Evolutionary conservation across 2,797 vertebrate species (phyloP), one percentile per base, ranked within the genome.

Genomic region (Microcaecilia unicolor): DNA sequence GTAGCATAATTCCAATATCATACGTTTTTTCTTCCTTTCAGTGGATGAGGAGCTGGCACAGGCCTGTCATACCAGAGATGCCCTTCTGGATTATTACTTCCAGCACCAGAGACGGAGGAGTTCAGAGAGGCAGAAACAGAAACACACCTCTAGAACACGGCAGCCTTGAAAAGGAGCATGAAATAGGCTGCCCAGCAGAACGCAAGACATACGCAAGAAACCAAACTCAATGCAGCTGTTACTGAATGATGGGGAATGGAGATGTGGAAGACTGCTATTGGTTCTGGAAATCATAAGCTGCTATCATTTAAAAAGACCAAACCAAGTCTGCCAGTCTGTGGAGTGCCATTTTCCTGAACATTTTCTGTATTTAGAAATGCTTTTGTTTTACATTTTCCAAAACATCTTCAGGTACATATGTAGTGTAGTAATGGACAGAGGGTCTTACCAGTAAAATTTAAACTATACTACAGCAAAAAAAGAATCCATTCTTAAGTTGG

Each of bases 21-120:
- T 49, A 28, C 54, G n/a, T 18, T 9, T 6, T 30, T 37, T 51
- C 49, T 67, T 30, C 20, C 44, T 73, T 73, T 39, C 59, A 84
- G 77, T 55, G 22, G 36, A 80, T 3, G 35, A 64, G 33, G 67
- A 81, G 52, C 28, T 30, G 1, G 41, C 33, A 13, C 51, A 7
- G 28, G 34, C 10, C 31, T 6, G 53, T 13, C 25, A 41, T 6
- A 3, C 14, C 2, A 3, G 10, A 12, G 23, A 30, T 1, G 3
- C 3, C 6, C 14, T 24, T 9, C 22, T 8, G 11, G 26, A 54
- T 25, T 28, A 41, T 18, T 27, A 33, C 21, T 13, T 17, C 16
- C 34, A 3, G 7, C 2, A 9, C 15, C 46, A 27, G 23, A 61
- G 33, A 41, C 25, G 2, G 20, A 56, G 54, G 28, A 18, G 26